Evolutionary conservation across 35 echinoderm and acorn worm species (phyloP), one percentile per base, ranked within the genome.

Genomic region (Chiridota heheva): DNA sequence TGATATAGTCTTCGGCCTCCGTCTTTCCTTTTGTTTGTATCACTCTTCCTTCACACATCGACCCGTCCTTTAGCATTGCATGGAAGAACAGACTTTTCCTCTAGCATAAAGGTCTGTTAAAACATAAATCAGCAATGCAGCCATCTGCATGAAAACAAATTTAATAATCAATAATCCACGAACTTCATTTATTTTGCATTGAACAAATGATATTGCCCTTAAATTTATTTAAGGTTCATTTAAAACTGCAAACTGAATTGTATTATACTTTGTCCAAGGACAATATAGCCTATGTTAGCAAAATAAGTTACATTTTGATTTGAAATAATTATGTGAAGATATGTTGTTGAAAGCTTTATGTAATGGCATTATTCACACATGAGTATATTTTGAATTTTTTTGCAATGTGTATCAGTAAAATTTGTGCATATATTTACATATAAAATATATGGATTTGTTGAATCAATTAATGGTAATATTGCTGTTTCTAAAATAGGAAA

Each of bases 211-310:
- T 34, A 58, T 29, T 34, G 56, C 6, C 12, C 35, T 33, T 55
- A 12, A 58, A n/a, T 58, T 58, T 3, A 29, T 58, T 15, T 8
- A 15, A 24, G 29, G 2, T 6, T 41, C 35, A 78, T 4, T 28
- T 58, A 22, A 3, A 4, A 42, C 3, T 36, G 44, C 30, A 42
- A 63, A 4, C 64, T 80, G 76, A 80, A 80, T 80, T 1, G 76
- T 63, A 39, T 36, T 80, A 42, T 80, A 58, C n/a, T 80, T 40
- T 12, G 76, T 63, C 76, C 76, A 80, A 63, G 76, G 15, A 80
- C 76, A 80, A 43, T 80, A 80, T 41, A 80, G 18, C 40, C 32
- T 41, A 41, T 25, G 12, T 29, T n/a, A n/a, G n/a, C n/a, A n/a
- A 24, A 28, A 39, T 80, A 63, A 38, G 20, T 3, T 3, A 80